Percentiles rank a stretch among this genome's conserved stretches.
phyloP scores from a whole-genome alignment of 2,888 invertebrate genomes.

The Eristalinus aeneus region DNA sequence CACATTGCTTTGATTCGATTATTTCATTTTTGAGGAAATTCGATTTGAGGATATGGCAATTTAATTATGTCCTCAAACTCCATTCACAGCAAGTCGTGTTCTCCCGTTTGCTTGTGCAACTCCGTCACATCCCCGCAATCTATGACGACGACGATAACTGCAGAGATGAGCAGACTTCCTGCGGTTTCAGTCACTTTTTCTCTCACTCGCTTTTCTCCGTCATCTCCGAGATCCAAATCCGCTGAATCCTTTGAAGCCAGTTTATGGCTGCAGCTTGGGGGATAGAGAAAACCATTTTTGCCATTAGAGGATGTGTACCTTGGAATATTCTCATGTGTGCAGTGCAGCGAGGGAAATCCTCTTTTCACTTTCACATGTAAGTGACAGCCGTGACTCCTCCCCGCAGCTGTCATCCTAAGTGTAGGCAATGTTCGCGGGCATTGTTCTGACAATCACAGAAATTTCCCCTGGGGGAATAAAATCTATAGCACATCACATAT shows the following conservation, averaged over 20 bases:
- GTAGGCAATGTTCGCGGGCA: conserved; percentile 19
- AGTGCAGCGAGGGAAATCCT: not conserved
- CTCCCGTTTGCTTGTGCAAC: no score
- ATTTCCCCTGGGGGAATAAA: conserved; percentile 1
- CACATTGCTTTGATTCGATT: conserved; percentile 65
- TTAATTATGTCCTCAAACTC: conserved; percentile 57
- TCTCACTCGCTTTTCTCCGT: not conserved
- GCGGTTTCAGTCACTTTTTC: not conserved
- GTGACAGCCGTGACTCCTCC: conserved; percentile 23
- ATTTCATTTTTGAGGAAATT: conserved; percentile 64
- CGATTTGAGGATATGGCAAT: conserved; percentile 64
- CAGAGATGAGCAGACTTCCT: conserved; percentile 1
- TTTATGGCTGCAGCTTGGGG: conserved; percentile 28
- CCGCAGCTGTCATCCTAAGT: conserved; percentile 8
- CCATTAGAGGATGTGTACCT: not conserved
- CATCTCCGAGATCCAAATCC: not conserved
- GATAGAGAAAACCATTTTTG: conserved; percentile 19
- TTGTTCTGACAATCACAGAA: not conserved
- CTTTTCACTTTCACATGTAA: not conserved
- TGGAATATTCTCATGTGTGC: not conserved
- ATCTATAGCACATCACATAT: not conserved
- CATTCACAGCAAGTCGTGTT: not conserved
- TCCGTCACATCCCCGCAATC: not conserved
- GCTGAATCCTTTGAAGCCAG: conserved; percentile 10
- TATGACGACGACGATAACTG: no score